phyloP scores from a whole-genome alignment of 2,888 invertebrate genomes.

The Hypena proboscidalis region DNA sequence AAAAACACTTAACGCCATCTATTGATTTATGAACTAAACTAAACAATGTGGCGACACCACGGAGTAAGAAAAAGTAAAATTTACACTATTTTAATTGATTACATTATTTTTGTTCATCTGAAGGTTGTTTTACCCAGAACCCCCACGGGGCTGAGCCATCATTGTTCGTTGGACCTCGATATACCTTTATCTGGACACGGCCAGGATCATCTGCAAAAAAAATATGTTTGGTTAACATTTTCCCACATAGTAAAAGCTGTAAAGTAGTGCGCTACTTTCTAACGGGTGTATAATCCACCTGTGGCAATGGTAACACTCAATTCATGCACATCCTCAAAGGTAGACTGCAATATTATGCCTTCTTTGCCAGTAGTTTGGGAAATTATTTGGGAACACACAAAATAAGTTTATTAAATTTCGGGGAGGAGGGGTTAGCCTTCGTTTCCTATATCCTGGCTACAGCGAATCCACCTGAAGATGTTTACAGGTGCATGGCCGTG shows the following conservation, averaged over 20 bases:
- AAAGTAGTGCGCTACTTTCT: too few relatives aligned
- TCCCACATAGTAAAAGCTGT: constrained; percentile 5
- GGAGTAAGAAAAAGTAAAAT: neutral
- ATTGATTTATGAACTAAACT: constrained; percentile 1
- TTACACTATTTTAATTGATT: neutral
- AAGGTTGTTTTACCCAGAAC: constrained; percentile 90
- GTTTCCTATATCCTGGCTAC: too few relatives aligned
- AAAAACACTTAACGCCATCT: constrained; percentile 18
- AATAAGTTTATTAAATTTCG: too few relatives aligned
- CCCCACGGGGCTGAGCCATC: constrained; percentile 89
- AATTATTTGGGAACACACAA: too few relatives aligned
- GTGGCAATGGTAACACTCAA: too few relatives aligned
- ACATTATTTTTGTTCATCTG: constrained; percentile 78
- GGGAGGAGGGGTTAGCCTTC: too few relatives aligned
- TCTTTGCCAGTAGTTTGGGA: too few relatives aligned
- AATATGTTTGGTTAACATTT: constrained; percentile 40
- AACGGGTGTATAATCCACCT: too few relatives aligned
- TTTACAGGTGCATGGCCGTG: too few relatives aligned
- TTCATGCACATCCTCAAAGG: too few relatives aligned
- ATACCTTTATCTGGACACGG: constrained; percentile 90
- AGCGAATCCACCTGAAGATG: too few relatives aligned
- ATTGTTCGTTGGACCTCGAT: constrained; percentile 88
- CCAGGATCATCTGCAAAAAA: constrained; percentile 86
- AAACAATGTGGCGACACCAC: neutral
- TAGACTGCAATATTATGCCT: too few relatives aligned